Conservation (phyloP, 2,113 vertebrate species). For the Leucoraja erinaceus region DNA sequence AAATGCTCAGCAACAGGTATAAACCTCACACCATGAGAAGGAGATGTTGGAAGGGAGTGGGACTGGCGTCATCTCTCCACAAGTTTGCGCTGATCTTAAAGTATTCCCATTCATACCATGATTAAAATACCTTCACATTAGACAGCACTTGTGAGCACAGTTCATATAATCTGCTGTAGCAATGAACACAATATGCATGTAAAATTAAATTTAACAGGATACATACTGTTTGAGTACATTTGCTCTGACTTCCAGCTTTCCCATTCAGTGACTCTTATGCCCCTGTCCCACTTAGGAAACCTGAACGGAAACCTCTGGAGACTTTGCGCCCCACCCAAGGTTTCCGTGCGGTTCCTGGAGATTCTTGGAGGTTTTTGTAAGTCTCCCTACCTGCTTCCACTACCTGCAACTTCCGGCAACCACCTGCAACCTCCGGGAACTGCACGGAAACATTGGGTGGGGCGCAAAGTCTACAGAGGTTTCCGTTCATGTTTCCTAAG, state of each 20-base stretch:
- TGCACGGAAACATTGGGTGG: too few species aligned
- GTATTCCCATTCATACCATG: background rate
- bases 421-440: too few species aligned
- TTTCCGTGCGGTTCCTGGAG: too few species aligned
- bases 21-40: background rate
- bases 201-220: background rate
- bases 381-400: too few species aligned
- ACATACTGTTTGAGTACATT: background rate
- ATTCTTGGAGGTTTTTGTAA: too few species aligned
- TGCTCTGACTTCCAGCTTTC: too few species aligned
- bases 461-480: too few species aligned
- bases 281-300: too few species aligned
- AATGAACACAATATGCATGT: background rate
- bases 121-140: background rate
- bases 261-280: background rate
- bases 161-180: background rate
- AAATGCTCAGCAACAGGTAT: background rate
- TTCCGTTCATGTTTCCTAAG: too few species aligned
- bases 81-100: background rate
- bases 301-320: too few species aligned
- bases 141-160: background rate
- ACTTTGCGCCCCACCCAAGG: too few species aligned
- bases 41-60: background rate
- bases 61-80: background rate
- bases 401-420: too few species aligned